Base-by-base conservation (phyloP, 2,797 vertebrate species). In the Phoebastria nigripes region DNA sequence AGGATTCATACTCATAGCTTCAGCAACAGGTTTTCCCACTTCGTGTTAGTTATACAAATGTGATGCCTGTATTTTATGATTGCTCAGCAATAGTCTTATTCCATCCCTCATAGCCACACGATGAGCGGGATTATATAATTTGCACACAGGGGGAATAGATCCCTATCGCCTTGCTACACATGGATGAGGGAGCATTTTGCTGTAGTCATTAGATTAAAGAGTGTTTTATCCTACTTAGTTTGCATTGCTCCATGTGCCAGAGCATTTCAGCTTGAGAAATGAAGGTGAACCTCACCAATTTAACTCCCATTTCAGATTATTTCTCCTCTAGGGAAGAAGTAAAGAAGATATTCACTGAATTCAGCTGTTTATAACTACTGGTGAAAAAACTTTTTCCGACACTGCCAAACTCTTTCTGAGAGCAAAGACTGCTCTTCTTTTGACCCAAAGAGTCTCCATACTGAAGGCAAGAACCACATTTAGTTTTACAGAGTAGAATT, bases 131-230 rank as follows among this genome's bases (percentile, higher is more conserved):
- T 72, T 72, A 24, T 47, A n/a, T 10, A 54, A 93, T 52, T 55
- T 47, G 17, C 58, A 15, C 66, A 1, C 18, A 2, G 47, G 2
- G 24, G 42, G 41, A 82, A 14, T 6, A n/a, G 44, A 80, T 51
- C 37, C 55, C 25, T 19, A 5, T 59, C 2, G 2, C 61, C 33
- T 76, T 1, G 0, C 58, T 24, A 7, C 1, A 3, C 41, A 25
- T 0, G 6, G 63, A 25, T 63, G 35, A 77, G 55, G 73, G 66
- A 89, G 10, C 24, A 31, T 82, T 92, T 73, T 69, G 28, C 74
- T 66, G 22, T 37, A 71, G 29, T 37, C 69, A 25, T 86, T n/a
- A 21, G 52, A 19, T 2, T 46, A 49, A 71, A 94, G 81, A 62
- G 67, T 42, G 26, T 22, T 92, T 85, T 74, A 44, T 58, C 63